A percentile compares a stretch with the other conserved stretches of the same genome.
These are phyloP conservation scores for Pomacea canaliculata DNA, from an alignment of 2,888 invertebrate genomes.

Conservation along the genomic window DNA sequence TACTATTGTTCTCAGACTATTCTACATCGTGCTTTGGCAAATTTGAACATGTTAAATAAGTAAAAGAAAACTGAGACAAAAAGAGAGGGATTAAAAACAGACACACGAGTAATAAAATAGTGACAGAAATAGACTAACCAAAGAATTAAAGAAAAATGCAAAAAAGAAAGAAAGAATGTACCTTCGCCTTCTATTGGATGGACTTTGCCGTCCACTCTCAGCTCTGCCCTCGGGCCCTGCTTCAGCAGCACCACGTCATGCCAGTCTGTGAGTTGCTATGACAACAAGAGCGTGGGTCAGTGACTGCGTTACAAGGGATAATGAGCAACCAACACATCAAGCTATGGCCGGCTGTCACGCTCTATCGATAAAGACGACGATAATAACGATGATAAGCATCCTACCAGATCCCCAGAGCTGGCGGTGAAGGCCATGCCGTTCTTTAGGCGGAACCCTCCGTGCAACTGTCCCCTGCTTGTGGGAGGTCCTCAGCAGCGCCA, in stretches of 20 bases:
- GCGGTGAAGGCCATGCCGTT: constrained; percentile 34
- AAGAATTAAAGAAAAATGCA: no score
- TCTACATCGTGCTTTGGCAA: no score
- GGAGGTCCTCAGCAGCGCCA: constrained; percentile 28
- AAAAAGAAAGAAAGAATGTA: constrained; percentile 5
- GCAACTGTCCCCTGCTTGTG: constrained; percentile 26
- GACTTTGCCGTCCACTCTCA: constrained; percentile 33
- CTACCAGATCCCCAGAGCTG: constrained; percentile 32
- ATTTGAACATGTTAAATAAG: no score
- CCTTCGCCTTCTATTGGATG: constrained; percentile 32
- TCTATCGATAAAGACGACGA: no score
- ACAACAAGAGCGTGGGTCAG: not conserved
- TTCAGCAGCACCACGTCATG: constrained; percentile 38
- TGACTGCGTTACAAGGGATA: not conserved
- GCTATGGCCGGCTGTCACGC: no score
- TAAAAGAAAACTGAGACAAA: no score
- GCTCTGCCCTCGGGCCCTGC: constrained; percentile 28
- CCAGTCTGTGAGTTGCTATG: constrained; percentile 32
- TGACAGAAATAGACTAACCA: no score
- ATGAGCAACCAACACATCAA: no score
- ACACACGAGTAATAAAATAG: no score
- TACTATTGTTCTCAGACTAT: no score
- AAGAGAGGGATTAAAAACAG: no score
- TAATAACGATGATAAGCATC: not conserved
- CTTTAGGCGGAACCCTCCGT: constrained; percentile 37